Evolutionary conservation across 2,113 vertebrate species (phyloP).

Genomic region (Sus scrofa): DNA sequence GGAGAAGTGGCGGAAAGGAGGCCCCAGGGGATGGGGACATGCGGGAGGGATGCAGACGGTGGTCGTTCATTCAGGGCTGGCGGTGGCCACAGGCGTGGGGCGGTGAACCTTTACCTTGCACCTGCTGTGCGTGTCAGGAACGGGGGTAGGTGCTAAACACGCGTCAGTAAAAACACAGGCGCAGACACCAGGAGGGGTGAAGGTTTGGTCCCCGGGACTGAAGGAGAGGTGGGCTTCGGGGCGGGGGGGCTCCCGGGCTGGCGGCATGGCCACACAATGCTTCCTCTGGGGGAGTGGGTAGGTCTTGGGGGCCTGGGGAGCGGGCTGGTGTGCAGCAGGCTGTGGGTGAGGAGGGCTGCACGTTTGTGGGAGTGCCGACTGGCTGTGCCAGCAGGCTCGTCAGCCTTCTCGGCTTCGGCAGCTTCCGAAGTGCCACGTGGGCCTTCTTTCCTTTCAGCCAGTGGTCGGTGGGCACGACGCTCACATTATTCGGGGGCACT

Average conservation of each 20-base stretch:
- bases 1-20: neutral
- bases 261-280: neutral
- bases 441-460: conserved; percentile 10
- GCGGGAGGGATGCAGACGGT: neutral
- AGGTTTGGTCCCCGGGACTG: neutral
- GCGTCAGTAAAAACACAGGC: neutral
- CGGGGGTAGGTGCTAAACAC: neutral
- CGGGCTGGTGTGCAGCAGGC: neutral
- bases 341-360: neutral
- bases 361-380: neutral
- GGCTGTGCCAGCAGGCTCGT: neutral
- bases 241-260: neutral
- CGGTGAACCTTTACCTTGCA: neutral
- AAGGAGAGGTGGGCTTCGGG: neutral
- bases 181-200: neutral
- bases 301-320: neutral
- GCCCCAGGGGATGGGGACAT: neutral
- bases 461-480: neutral
- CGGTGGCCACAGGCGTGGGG: neutral
- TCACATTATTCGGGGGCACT: neutral
- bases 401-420: neutral
- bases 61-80: neutral
- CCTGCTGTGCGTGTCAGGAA: neutral
- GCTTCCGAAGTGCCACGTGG: neutral
- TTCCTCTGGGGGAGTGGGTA: neutral